A percentile compares a stretch with the other conserved stretches of the same genome.
Conservation (phyloP, 2,113 vertebrate species). For the Corvus moneduloides region DNA sequence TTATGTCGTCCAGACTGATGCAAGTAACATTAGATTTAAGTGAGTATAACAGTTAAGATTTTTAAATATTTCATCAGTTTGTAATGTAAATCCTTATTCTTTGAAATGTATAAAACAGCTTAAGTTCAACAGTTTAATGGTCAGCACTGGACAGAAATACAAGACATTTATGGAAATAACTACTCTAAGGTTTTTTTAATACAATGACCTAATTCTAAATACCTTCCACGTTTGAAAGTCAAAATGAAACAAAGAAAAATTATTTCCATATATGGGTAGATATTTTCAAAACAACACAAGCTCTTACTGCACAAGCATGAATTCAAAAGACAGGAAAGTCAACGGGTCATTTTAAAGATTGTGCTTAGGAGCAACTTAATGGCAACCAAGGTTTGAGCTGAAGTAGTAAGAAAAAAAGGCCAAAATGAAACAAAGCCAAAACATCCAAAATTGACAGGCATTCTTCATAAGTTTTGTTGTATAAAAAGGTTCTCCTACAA, state of each 20-base stretch:
- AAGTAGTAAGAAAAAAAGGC: not conserved
- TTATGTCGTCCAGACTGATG: not conserved
- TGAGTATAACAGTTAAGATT: not conserved
- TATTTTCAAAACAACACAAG: slow-evolving; percentile 14
- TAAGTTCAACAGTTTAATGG: slow-evolving; percentile 39
- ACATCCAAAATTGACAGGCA: not conserved
- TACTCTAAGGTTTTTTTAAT: not conserved
- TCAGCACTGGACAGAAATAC: slow-evolving; percentile 37
- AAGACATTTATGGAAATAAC: slow-evolving; percentile 43
- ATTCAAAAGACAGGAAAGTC: not conserved
- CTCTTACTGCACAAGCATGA: not conserved
- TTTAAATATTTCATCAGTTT: not conserved
- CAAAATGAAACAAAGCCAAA: not conserved
- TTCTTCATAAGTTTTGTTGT: not conserved
- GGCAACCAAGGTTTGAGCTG: not conserved
- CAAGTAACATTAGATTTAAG: not conserved
- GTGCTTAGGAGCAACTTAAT: not conserved
- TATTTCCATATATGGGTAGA: slow-evolving; percentile 18
- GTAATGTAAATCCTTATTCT: slow-evolving; percentile 4
- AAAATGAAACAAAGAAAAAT: slow-evolving; percentile 38
- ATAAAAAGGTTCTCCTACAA: not conserved
- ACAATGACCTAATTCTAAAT: slow-evolving; percentile 24
- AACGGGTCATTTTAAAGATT: not conserved
- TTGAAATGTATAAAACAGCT: not conserved
- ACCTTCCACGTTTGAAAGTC: not conserved